A percentile compares a stretch with the other conserved stretches of the same genome.
Evolutionary conservation across 2,113 vertebrate species (phyloP).

Genomic region (Brachyhypopomus occidentalis): DNA sequence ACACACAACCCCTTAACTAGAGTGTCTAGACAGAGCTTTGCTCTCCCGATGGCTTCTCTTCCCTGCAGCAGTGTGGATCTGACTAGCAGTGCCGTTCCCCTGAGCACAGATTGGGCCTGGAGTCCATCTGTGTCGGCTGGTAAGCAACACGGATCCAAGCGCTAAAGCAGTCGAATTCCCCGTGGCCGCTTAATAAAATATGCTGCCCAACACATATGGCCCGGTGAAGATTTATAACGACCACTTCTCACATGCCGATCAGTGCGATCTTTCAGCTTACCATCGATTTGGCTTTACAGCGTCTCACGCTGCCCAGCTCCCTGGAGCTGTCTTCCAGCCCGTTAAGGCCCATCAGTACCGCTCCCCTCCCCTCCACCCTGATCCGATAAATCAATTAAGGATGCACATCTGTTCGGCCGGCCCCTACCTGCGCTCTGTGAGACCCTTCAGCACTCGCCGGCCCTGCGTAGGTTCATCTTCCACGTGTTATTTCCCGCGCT

Average conservation of each 20-base stretch:
- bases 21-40: conserved; percentile 12
- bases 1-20: conserved; percentile 23
- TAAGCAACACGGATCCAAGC: conserved; percentile 33
- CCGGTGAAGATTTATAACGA: conserved; percentile 63
- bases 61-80: conserved; percentile 67
- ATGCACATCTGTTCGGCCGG: conserved; percentile 68
- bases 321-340: conserved; percentile 66
- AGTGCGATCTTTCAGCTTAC: conserved; percentile 62
- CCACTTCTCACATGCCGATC: conserved; percentile 61
- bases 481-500: neutral
- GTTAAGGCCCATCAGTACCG: conserved; percentile 74
- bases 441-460: neutral
- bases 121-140: conserved; percentile 17
- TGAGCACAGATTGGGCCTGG: conserved; percentile 48
- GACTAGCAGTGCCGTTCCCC: conserved; percentile 56
- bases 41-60: conserved; percentile 68
- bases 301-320: conserved; percentile 63
- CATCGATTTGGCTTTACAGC: conserved; percentile 65
- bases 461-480: conserved; percentile 16
- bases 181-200: conserved; percentile 63
- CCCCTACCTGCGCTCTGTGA: conserved; percentile 3
- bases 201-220: conserved; percentile 53
- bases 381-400: conserved; percentile 75
- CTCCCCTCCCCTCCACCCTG: conserved; percentile 55
- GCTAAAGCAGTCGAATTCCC: conserved; percentile 35